These are phyloP conservation scores for Sebastes hubbsi DNA, from an alignment of 2,797 vertebrate genomes.

Conservation along the genomic window DNA sequence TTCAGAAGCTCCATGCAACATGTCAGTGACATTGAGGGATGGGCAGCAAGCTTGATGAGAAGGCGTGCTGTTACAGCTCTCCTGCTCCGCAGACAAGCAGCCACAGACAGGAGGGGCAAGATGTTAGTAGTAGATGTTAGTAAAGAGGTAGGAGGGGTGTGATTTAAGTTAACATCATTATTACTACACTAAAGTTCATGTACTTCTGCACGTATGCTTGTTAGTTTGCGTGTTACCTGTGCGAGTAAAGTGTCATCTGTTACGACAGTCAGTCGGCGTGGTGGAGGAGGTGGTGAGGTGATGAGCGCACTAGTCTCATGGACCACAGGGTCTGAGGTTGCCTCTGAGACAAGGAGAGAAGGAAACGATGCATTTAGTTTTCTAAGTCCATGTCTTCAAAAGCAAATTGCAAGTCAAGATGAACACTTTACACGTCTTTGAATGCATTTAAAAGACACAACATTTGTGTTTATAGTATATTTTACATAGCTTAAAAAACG, in stretches of 20 bases:
- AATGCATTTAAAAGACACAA: not conserved
- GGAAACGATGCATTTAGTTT: not conserved
- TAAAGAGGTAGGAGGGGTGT: constrained; percentile 23
- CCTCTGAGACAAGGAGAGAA: constrained; percentile 41
- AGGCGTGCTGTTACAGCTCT: constrained; percentile 80
- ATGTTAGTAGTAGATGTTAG: constrained; percentile 62
- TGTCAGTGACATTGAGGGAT: constrained; percentile 80
- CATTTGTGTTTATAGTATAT: not conserved
- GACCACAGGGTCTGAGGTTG: constrained; percentile 35
- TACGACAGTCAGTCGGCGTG: constrained; percentile 56
- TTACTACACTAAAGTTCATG: not conserved
- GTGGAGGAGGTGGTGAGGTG: constrained; percentile 55
- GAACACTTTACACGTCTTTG: not conserved
- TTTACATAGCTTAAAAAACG: not conserved
- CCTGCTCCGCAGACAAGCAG: constrained; percentile 67
- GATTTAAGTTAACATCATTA: not conserved
- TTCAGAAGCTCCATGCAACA: constrained; percentile 80
- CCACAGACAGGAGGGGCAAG: constrained; percentile 48
- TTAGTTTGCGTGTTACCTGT: constrained; percentile 54
- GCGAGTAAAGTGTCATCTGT: constrained; percentile 50
- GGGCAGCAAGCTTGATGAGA: constrained; percentile 82
- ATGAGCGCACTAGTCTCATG: constrained; percentile 44
- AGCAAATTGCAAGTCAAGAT: not conserved
- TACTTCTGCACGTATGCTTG: not conserved
- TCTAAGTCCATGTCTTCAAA: not conserved